A percentile compares a stretch with the other conserved stretches of the same genome.
phyloP scores from a whole-genome alignment of 2,113 vertebrate genomes.

The Gallinago media region DNA sequence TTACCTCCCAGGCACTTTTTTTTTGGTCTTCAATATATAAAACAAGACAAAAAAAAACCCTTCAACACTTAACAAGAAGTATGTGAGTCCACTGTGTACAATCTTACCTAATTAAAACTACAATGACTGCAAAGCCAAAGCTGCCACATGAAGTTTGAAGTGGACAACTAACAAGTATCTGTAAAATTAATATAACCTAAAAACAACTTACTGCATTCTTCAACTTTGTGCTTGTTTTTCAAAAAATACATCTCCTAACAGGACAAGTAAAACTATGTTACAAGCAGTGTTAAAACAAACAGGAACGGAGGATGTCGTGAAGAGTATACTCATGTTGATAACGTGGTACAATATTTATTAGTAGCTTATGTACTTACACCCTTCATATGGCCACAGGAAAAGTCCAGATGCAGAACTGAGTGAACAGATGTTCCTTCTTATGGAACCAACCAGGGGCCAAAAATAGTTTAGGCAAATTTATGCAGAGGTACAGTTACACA shows the following conservation, averaged over 20 bases:
- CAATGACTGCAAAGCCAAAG: not conserved
- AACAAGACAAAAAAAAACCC: not conserved
- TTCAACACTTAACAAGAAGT: not conserved
- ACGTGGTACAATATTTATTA: not conserved
- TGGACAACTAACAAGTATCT: not conserved
- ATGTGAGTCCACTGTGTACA: not conserved
- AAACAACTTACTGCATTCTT: not conserved
- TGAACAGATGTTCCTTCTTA: not conserved
- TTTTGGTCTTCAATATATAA: not conserved
- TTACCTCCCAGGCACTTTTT: not conserved
- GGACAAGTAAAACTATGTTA: not conserved
- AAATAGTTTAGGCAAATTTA: not conserved
- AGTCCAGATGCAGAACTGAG: not conserved
- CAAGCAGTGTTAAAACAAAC: not conserved
- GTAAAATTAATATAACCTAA: not conserved
- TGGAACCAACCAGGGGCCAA: not conserved
- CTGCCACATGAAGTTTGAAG: not conserved
- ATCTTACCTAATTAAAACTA: not conserved
- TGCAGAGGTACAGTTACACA: not conserved
- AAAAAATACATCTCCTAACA: not conserved
- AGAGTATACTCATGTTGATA: not conserved
- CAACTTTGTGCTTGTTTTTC: not conserved
- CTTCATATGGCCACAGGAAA: accelerated
- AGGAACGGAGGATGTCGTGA: not conserved
- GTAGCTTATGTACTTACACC: not conserved